Conservation (phyloP, 2,797 vertebrate genomes). For the Sebastes aleutianus region DNA sequence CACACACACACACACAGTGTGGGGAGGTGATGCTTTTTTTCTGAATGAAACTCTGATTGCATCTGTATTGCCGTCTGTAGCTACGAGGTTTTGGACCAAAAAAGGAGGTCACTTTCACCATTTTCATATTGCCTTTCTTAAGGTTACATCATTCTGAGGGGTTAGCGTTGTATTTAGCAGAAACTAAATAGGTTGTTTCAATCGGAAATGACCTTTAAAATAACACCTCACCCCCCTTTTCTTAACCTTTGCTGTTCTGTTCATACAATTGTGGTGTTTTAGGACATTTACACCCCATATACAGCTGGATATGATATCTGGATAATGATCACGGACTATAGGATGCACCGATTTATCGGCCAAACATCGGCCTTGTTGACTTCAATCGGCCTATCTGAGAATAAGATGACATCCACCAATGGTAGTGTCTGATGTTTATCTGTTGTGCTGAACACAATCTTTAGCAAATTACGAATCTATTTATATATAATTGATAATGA, state of each 20-base stretch:
- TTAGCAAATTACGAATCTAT: too few relatives aligned
- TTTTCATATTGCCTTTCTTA: conserved; percentile 5
- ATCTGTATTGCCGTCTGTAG: not conserved
- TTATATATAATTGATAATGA: not conserved
- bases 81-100: not conserved
- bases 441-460: too few relatives aligned
- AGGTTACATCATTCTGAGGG: conserved; percentile 11
- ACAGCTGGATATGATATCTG: not conserved
- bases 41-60: not conserved
- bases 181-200: not conserved
- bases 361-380: too few relatives aligned
- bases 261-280: not conserved
- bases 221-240: not conserved
- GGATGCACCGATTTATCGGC: too few relatives aligned
- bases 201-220: not conserved
- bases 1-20: not conserved
- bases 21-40: not conserved
- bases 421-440: too few relatives aligned
- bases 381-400: too few relatives aligned
- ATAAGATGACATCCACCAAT: too few relatives aligned
- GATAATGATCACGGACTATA: not conserved
- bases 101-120: not conserved
- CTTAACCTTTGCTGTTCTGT: not conserved
- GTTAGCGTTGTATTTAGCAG: not conserved
- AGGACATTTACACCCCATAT: not conserved